Evolutionary conservation across 2,113 vertebrate species (phyloP), one percentile per base, ranked within the genome.

Genomic region (Varanus salvator): DNA sequence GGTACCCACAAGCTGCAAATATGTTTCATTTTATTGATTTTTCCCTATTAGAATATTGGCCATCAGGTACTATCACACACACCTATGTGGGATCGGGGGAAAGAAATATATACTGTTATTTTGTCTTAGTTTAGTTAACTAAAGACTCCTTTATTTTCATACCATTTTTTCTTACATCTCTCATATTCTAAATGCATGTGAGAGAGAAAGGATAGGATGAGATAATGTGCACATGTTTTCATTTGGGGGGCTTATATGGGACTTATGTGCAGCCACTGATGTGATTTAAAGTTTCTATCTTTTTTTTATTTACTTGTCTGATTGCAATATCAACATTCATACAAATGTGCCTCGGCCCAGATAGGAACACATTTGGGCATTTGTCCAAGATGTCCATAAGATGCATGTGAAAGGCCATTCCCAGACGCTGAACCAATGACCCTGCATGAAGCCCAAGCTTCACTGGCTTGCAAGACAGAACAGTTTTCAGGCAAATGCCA

Each of bases 1-100:
- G 48, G 17, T 86, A 74, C 60, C 86, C 34, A 84, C 54, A 72
- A 76, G 31, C 87, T 80, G 2, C 34, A 72, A 87, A 94, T 60
- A 0, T 31, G 54, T 34, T 80, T 88, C 4, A 6, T 86, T 88
- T 69, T 82, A 8, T 74, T 80, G 77, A 81, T 11, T 4, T 54
- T 27, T 4, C 52, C 14, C 31, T 50, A 80, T 0, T 1, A 34
- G 9, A 72, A 86, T 27, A 14, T 8, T 29, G 27, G 27, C 1
- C n/a, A 68, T 3, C 38, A 23, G 0, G 15, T 23, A 3, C 9
- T 29, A 17, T 4, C 77, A 7, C 6, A 21, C 38, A 44, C 38
- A 3, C 38, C 38, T 44, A 44, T 8, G 0, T 1, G 17, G 0
- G 38, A 91, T 50, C 29, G 27, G 3, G 71, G 21, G 23, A 21